phyloP scores from a whole-genome alignment of 2,888 invertebrate species.

The Chironomus riparius region DNA sequence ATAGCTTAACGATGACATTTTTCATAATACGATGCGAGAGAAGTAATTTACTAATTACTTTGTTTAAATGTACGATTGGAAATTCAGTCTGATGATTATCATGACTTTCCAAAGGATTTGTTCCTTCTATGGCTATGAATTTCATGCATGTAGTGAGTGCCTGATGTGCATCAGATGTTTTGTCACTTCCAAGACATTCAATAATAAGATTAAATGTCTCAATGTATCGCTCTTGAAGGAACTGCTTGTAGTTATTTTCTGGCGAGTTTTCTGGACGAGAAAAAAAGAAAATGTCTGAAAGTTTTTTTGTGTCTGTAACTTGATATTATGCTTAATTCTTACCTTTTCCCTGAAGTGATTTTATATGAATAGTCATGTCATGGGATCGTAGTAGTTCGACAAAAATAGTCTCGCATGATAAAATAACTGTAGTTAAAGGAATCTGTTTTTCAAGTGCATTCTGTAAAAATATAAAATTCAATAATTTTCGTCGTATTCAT shows the following conservation, averaged over 20 bases:
- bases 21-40: slow-evolving; percentile 53
- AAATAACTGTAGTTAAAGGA: slow-evolving; percentile 49
- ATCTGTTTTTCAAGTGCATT: slow-evolving; percentile 35
- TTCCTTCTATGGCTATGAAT: slow-evolving; percentile 62
- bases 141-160: slow-evolving; percentile 66
- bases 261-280: slow-evolving; percentile 43
- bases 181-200: slow-evolving; percentile 48
- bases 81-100: slow-evolving; percentile 41
- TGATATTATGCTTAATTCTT: slow-evolving; percentile 28
- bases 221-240: slow-evolving; percentile 63
- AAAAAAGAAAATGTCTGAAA: slow-evolving; percentile 3
- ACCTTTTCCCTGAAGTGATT: slow-evolving; percentile 51
- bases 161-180: slow-evolving; percentile 47
- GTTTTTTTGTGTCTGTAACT: not conserved
- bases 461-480: slow-evolving; percentile 30
- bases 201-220: slow-evolving; percentile 52
- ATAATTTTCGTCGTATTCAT: slow-evolving; percentile 12
- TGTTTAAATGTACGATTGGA: slow-evolving; percentile 57
- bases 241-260: slow-evolving; percentile 55
- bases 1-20: slow-evolving; percentile 56
- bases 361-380: slow-evolving; percentile 53
- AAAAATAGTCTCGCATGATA: slow-evolving; percentile 64
- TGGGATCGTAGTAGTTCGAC: slow-evolving; percentile 56
- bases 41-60: slow-evolving; percentile 54
- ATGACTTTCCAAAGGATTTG: slow-evolving; percentile 50